A percentile compares a stretch with the other conserved stretches of the same genome.
These are phyloP conservation scores for Brachypteracias leptosomus DNA, from an alignment of 2,113 vertebrate genomes.

Conservation along the genomic window DNA sequence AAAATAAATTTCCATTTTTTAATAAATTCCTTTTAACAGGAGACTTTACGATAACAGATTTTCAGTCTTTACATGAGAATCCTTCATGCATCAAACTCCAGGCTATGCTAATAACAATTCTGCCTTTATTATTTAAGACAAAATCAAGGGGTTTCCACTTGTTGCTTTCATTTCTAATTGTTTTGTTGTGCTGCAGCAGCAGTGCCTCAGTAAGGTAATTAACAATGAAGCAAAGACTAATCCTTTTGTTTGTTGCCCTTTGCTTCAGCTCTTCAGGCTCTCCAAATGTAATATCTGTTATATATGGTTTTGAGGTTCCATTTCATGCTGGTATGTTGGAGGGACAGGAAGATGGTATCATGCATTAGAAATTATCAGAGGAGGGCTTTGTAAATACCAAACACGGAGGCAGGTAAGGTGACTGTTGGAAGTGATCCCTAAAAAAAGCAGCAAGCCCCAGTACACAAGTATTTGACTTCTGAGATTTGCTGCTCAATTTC, in stretches of 20 bases:
- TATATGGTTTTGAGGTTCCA: background rate
- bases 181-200: background rate
- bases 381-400: background rate
- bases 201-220: background rate
- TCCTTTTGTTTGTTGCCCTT: conserved; percentile 1
- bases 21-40: background rate
- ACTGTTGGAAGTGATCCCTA: background rate
- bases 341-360: background rate
- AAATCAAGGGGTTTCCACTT: background rate
- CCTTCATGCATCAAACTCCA: background rate
- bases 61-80: background rate
- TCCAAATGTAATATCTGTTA: background rate
- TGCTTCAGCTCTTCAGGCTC: background rate
- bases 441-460: background rate
- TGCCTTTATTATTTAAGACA: background rate
- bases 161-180: background rate
- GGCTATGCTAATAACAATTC: background rate
- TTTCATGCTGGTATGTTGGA: background rate
- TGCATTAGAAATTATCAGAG: background rate
- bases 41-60: background rate
- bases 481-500: background rate
- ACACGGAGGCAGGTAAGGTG: background rate
- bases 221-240: background rate
- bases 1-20: background rate
- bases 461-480: background rate